These are phyloP conservation scores for Bradypodion ventrale DNA, from an alignment of 2,797 vertebrate species.

Conservation along the genomic window DNA sequence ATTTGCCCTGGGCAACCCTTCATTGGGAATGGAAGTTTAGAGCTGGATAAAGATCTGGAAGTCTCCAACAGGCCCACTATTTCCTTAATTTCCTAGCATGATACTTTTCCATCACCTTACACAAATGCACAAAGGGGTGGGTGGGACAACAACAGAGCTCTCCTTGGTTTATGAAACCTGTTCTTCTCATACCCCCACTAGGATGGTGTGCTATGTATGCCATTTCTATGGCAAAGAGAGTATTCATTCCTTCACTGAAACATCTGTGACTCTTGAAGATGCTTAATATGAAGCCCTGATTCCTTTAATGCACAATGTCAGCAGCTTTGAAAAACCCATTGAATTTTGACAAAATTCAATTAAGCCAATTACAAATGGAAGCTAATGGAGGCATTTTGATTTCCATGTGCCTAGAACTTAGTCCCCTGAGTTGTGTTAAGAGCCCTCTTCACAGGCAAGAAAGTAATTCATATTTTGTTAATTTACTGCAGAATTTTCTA, in stretches of 20 bases:
- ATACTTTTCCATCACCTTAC: background rate
- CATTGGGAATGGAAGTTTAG: too few relatives aligned
- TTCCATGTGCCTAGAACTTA: background rate
- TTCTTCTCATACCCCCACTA: background rate
- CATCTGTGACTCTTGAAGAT: background rate
- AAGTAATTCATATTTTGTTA: constrained; percentile 30
- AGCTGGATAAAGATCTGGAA: too few relatives aligned
- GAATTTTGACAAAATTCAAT: constrained; percentile 25
- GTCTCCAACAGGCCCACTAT: background rate
- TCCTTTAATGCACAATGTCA: background rate
- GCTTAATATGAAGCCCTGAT: constrained; percentile 1
- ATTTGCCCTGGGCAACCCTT: too few relatives aligned
- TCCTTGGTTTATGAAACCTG: background rate
- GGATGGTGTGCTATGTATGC: constrained; percentile 54
- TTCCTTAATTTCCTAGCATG: background rate
- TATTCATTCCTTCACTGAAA: background rate
- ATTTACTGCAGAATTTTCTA: constrained; percentile 25
- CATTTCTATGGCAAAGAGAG: constrained; percentile 6
- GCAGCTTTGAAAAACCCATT: constrained; percentile 18
- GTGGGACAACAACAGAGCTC: background rate
- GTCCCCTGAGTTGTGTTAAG: constrained; percentile 10
- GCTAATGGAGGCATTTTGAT: constrained; percentile 6
- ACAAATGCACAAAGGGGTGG: too few relatives aligned
- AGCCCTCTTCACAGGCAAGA: constrained; percentile 20
- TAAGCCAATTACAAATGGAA: constrained; percentile 31